A percentile compares a stretch with the other conserved stretches of the same genome.
phyloP scores from a whole-genome alignment of 2,797 vertebrate genomes.

The Clarias fuscus region DNA sequence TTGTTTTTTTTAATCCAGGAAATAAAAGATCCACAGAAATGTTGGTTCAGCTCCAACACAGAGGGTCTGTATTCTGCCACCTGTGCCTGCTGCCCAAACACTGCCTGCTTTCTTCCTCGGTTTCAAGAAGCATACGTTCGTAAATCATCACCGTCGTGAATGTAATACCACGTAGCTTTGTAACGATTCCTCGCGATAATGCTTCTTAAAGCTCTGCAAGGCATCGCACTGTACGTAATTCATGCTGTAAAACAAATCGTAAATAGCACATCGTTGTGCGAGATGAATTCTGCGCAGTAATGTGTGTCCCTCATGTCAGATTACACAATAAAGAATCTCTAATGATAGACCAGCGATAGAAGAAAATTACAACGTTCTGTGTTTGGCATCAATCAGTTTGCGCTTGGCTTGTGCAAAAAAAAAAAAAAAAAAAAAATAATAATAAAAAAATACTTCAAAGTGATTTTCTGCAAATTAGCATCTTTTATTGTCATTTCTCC shows the following conservation, averaged over 20 bases:
- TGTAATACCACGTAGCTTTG: background rate
- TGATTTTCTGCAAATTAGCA: background rate
- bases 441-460: background rate
- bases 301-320: background rate
- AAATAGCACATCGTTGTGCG: background rate
- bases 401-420: background rate
- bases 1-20: background rate
- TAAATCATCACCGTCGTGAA: background rate
- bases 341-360: background rate
- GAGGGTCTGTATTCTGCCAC: conserved; percentile 63
- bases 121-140: background rate
- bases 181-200: background rate
- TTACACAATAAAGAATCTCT: too few species aligned
- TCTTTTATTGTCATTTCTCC: background rate
- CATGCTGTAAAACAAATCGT: background rate
- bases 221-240: background rate
- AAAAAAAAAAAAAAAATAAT: too few species aligned
- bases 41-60: conserved; percentile 23
- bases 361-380: background rate
- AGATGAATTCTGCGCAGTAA: conserved; percentile 3
- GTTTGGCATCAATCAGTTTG: background rate
- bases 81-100: conserved; percentile 70
- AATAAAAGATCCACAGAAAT: conserved; percentile 39
- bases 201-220: background rate
- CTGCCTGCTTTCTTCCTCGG: conserved; percentile 50